These are phyloP conservation scores for Pogonophryne albipinna DNA, from an alignment of 2,797 vertebrate species.

Conservation along the genomic window DNA sequence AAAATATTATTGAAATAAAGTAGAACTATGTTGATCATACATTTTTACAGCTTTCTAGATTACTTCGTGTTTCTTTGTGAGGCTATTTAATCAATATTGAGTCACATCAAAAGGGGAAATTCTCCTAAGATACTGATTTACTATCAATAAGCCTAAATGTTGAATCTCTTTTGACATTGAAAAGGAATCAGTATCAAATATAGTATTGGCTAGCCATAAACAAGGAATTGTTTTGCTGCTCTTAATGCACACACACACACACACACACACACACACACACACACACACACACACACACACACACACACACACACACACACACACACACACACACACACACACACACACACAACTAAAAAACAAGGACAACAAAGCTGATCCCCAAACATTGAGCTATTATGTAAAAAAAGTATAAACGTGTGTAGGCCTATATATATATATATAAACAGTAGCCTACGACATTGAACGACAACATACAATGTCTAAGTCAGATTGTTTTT, in stretches of 20 bases:
- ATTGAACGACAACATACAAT: neutral
- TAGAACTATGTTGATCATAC: neutral
- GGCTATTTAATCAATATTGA: neutral
- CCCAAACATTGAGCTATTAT: neutral
- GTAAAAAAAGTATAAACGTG: neutral
- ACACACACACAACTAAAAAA: neutral
- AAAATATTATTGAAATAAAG: neutral
- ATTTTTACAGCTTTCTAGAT: neutral
- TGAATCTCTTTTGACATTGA: neutral
- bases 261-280: too few relatives aligned
- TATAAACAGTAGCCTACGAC: neutral
- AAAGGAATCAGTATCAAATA: too few relatives aligned
- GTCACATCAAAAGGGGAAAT: neutral
- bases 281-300: too few relatives aligned
- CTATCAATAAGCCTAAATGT: neutral
- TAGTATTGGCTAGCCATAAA: too few relatives aligned
- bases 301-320: too few relatives aligned
- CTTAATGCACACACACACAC: too few relatives aligned
- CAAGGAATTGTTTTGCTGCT: too few relatives aligned
- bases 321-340: too few relatives aligned
- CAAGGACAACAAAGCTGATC: neutral
- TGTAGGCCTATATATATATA: neutral
- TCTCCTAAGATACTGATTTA: neutral
- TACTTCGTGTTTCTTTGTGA: too few relatives aligned
- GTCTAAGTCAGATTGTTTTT: neutral